Base-by-base conservation (phyloP, 2,797 vertebrate genomes). In the Parauchenoglanis punctatus region DNA sequence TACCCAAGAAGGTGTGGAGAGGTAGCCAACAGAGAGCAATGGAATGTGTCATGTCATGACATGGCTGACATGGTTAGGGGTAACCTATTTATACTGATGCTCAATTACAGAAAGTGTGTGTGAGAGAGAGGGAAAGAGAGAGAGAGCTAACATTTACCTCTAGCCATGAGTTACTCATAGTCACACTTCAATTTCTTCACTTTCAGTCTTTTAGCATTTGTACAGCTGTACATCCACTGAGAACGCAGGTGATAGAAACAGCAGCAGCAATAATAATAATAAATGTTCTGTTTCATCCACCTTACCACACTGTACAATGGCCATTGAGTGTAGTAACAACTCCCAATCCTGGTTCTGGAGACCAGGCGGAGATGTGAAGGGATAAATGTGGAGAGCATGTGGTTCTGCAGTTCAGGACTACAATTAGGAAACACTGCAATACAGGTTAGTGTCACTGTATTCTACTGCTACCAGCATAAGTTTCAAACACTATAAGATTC, bases 21-120 rank as follows among this genome's bases (percentile, higher is more conserved):
- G 91, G 89, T 89, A 82, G 44, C 70, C 86, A 88, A 81, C 82
- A 87, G 78, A 49, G 67, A 58, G 6, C 3, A 44, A 90, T 90
- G 91, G 91, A 95, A 95, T 94, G 88, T n/a, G 92, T 87, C 89
- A 86, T 70, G 93, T 95, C 94, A 95, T 93, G 92, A 89, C 93
- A 95, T 95, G 92, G 93, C 91, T 88, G 88, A 89, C 92, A 95
- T 96, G 59, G 59, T 49, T 81, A 49, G 61, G 25, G 35, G 77
- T 65, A 90, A 92, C 93, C 95, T 96, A 96, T 96, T 96, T 95
- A 96, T 96, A 96, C 91, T 93, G 90, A 73, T 94, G 93, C 92
- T 91, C 92, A 90, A 84, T 91, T 90, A 81, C 85, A 87, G 68
- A 87, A 0, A 49, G n/a, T 56, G 80, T 54, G 49, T 28, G 56